A percentile compares a stretch with the other conserved stretches of the same genome.
phyloP scores from a whole-genome alignment of 2,888 invertebrate species.

The Eupithecia dodoneata region DNA sequence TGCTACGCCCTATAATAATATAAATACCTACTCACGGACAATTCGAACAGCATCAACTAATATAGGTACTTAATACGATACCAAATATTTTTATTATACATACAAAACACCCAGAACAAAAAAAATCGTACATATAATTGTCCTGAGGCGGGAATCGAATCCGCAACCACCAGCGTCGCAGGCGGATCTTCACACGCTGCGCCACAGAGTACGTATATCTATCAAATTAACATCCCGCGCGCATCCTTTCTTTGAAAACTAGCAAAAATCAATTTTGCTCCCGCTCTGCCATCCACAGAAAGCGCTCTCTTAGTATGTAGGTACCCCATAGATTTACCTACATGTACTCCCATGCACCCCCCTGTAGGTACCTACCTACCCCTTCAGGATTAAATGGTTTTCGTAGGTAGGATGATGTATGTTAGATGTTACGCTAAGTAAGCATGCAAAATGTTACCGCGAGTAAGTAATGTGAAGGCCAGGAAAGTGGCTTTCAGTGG shows the following conservation, averaged over 20 bases:
- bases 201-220: neutral
- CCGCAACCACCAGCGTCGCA: neutral
- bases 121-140: neutral
- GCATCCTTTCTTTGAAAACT: neutral
- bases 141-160: neutral
- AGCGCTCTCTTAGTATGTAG: conserved; percentile 7
- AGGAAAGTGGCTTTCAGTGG: neutral
- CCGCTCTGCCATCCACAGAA: neutral
- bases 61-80: neutral
- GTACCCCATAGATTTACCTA: neutral
- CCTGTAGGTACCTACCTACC: neutral
- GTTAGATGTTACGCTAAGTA: conserved; percentile 13
- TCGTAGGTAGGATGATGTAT: conserved; percentile 22
- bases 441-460: conserved; percentile 25
- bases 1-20: neutral
- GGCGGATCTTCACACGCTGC: too few species aligned
- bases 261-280: neutral
- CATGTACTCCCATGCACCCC: neutral
- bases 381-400: conserved; percentile 32
- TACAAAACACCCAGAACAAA: neutral
- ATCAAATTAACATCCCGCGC: neutral
- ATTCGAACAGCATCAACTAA: too few species aligned
- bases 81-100: neutral
- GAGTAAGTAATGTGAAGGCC: conserved; percentile 4
- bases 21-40: too few species aligned